Conservation (phyloP, 2,797 vertebrate species). For the Premnoplex brunnescens region DNA sequence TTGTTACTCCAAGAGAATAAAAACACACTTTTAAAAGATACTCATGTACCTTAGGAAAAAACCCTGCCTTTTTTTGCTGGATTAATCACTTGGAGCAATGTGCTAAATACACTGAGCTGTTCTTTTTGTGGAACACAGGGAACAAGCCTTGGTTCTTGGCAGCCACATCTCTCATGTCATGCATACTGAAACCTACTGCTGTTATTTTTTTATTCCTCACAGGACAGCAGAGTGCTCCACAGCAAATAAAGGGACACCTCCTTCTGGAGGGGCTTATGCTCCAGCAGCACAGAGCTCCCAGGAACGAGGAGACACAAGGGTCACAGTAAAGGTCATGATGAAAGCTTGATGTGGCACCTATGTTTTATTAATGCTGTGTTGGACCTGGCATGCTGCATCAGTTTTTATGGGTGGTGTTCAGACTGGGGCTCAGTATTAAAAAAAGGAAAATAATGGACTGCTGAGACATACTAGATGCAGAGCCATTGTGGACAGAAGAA, state of each 20-base stretch:
- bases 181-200: constrained; percentile 24
- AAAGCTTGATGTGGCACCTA: neutral
- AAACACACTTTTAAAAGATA: neutral
- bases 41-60: neutral
- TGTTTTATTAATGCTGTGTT: neutral
- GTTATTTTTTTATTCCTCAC: neutral
- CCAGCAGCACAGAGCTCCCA: neutral
- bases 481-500: neutral
- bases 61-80: neutral
- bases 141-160: constrained; percentile 37
- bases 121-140: constrained; percentile 18
- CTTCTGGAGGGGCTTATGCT: neutral
- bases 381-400: neutral
- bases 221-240: neutral
- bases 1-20: neutral
- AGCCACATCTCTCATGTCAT: neutral
- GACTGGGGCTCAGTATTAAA: neutral
- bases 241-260: neutral
- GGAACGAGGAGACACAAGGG: neutral
- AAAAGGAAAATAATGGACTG: neutral
- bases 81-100: constrained; percentile 26
- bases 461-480: neutral
- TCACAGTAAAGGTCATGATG: neutral
- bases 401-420: neutral
- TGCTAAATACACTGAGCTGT: neutral